Percentiles rank a stretch among this genome's conserved stretches.
Evolutionary conservation across 1,140 invertebrate species (phyloP).

Genomic region (Drosophila subobscura): DNA sequence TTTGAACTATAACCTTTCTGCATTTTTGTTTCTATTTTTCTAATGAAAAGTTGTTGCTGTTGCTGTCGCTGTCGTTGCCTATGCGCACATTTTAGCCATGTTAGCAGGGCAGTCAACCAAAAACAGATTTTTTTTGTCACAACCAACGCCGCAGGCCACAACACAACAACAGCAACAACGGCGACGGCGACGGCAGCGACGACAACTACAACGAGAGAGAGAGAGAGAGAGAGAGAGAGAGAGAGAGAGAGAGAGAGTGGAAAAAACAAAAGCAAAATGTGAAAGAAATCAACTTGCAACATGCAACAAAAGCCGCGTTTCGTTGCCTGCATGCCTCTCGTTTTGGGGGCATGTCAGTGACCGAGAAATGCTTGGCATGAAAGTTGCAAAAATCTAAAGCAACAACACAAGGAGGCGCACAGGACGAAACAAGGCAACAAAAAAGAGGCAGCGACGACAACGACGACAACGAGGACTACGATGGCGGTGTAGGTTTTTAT

Average conservation of each 20-base stretch:
- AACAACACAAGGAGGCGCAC: conserved; percentile 2
- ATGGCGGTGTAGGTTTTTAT: conserved; percentile 60
- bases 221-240: conserved; percentile 13
- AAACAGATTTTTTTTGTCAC: conserved; percentile 77
- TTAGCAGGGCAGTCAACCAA: conserved; percentile 67
- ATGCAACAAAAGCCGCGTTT: conserved; percentile 64
- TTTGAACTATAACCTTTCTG: no score
- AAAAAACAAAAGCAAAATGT: conserved; percentile 18
- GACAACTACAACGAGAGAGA: neutral
- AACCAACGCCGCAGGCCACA: conserved; percentile 61
- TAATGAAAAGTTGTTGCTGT: conserved; percentile 16
- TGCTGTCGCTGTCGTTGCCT: conserved; percentile 37
- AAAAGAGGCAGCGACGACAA: conserved; percentile 5
- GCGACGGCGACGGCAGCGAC: conserved; percentile 18
- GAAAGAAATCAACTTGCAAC: conserved; percentile 74
- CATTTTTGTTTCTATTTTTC: no score
- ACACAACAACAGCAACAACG: conserved; percentile 37
- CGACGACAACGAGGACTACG: conserved; percentile 20
- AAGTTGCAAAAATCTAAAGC: conserved; percentile 56
- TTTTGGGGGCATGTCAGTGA: conserved; percentile 68
- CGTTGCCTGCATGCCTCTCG: conserved; percentile 26
- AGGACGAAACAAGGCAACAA: conserved; percentile 15
- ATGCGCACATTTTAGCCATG: conserved; percentile 49
- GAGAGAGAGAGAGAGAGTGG: conserved; percentile 16
- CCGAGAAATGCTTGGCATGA: conserved; percentile 74